Evolutionary conservation across 2,888 invertebrate species (phyloP), one percentile per base, ranked within the genome.

Genomic region (Lasioglossum calceatum): DNA sequence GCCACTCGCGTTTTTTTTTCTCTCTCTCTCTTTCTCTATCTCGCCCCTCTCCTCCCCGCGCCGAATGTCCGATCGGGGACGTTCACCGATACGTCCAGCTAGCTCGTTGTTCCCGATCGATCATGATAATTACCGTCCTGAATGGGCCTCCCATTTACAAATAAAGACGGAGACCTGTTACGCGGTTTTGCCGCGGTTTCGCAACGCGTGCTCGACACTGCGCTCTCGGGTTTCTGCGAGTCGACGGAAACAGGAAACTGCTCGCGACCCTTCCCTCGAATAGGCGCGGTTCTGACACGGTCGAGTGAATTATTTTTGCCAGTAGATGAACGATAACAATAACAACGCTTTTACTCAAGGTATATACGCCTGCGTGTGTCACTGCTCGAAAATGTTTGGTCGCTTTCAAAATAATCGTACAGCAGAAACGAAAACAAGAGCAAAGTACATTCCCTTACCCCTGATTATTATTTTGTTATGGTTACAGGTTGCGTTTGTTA

Each of bases 61-160:
- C 16, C 32, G 10, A n/a, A 71, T 42, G 39, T 39, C n/a, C 71
- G 71, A 71, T 74, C 58, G n/a, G 61, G 54, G 77, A 71, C 73
- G 50, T 42, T 74, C 77, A 58, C 39, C 58, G 81, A 78, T 79
- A 71, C 71, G 61, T 77, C 80, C 79, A 87, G 86, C 85, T 82
- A 83, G 85, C 84, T 87, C 81, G 87, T 89, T 81, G 86, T 81
- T 88, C 86, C 79, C 87, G 89, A 89, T 91, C 85, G 89, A 89
- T 92, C 90, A 86, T 90, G 91, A 91, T 92, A 92, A 92, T 92
- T 92, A 91, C 90, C 81, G 71, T 88, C 87, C 84, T 85, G 84
- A 88, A 89, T 87, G 89, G 89, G 79, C 36, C 75, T 79, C 76
- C 84, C 84, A 84, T 84, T 87, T 87, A 84, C 84, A 82, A 87